Percentiles rank a stretch among this genome's conserved stretches.
Evolutionary conservation across 2,888 invertebrate genomes (phyloP).

Genomic region (Acrobeloides nanus): DNA sequence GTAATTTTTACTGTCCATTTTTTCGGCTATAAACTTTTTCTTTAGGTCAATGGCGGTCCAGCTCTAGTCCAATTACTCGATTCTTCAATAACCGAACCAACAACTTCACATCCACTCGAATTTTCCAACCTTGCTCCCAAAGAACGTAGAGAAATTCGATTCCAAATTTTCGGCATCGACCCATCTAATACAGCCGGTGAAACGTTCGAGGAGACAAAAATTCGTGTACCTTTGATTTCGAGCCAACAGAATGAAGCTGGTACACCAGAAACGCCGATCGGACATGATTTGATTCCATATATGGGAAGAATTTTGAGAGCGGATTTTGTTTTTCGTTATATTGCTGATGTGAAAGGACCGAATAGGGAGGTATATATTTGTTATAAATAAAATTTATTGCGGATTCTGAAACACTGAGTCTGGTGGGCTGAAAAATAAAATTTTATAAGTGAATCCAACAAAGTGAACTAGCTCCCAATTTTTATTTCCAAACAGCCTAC

Average conservation of each 20-base stretch:
- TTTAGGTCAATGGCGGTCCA: slow-evolving; percentile 36
- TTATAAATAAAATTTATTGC: no score
- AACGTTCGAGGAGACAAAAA: slow-evolving; percentile 13
- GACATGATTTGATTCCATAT: slow-evolving; percentile 50
- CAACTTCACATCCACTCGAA: no score
- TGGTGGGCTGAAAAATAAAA: no score
- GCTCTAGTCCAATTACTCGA: slow-evolving; percentile 32
- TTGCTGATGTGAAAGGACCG: slow-evolving; percentile 34
- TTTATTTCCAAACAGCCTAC: no score
- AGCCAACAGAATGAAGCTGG: neutral
- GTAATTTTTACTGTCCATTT: slow-evolving; percentile 10
- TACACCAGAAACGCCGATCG: neutral
- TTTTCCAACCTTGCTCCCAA: slow-evolving; percentile 30
- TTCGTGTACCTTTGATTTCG: neutral
- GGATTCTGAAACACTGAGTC: no score
- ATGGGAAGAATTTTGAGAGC: slow-evolving; percentile 45
- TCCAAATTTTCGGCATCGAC: slow-evolving; percentile 50
- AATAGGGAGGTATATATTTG: slow-evolving; percentile 28
- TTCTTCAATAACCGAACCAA: no score
- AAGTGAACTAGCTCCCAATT: no score
- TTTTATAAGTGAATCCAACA: no score
- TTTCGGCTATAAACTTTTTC: slow-evolving; percentile 1
- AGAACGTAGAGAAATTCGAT: slow-evolving; percentile 29
- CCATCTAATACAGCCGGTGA: slow-evolving; percentile 45
- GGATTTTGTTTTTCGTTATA: slow-evolving; percentile 41